phyloP scores from a whole-genome alignment of 1,140 invertebrate species.

The Littorina saxatilis region DNA sequence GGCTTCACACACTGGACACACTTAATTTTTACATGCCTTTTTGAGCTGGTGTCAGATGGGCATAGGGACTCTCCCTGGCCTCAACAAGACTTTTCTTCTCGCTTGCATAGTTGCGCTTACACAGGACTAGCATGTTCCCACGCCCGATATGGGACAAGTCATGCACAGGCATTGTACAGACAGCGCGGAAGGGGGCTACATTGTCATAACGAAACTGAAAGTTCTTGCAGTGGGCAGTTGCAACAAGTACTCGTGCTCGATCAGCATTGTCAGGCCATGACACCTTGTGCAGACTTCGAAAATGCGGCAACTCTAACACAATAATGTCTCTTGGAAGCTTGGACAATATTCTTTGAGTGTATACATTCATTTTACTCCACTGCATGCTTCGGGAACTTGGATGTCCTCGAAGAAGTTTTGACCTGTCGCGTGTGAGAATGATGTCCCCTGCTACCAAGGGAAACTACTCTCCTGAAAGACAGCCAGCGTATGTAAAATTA shows the following conservation, averaged over 20 bases:
- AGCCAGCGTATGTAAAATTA: too few relatives aligned
- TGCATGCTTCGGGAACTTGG: too few relatives aligned
- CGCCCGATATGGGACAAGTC: not conserved
- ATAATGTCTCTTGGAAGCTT: not conserved
- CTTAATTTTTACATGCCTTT: too few relatives aligned
- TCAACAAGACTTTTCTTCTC: constrained; percentile 55
- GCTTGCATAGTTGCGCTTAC: constrained; percentile 1
- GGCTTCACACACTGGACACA: too few relatives aligned
- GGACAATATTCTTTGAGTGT: not conserved
- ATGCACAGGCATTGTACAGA: not conserved
- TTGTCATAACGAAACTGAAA: constrained; percentile 17
- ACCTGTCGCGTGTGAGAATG: not conserved
- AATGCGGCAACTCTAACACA: not conserved
- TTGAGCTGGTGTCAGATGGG: constrained; percentile 52
- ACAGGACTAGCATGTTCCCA: not conserved
- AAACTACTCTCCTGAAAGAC: too few relatives aligned
- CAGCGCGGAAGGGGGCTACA: not conserved
- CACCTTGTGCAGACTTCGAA: not conserved
- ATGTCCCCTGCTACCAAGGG: not conserved
- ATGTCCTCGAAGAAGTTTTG: too few relatives aligned
- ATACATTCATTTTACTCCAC: not conserved
- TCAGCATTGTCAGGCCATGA: not conserved
- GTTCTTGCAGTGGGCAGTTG: not conserved
- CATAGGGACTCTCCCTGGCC: constrained; percentile 61
- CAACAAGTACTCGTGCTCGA: not conserved